These are phyloP conservation scores for Trichosurus vulpecula DNA, from an alignment of 2,797 vertebrate genomes.

Conservation along the genomic window DNA sequence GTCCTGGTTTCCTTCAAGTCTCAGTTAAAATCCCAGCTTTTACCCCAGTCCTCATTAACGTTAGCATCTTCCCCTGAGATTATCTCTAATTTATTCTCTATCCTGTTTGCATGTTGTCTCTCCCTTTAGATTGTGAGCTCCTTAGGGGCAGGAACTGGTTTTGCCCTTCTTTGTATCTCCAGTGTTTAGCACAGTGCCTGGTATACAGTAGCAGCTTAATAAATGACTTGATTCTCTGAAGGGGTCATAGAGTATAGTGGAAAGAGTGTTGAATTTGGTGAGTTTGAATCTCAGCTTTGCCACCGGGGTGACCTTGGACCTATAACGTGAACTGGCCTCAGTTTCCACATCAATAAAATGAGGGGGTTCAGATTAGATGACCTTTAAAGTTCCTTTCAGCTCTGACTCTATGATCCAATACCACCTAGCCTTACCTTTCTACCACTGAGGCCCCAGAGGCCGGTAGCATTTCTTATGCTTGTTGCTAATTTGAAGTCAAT, in stretches of 20 bases:
- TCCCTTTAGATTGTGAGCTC: neutral
- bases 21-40: neutral
- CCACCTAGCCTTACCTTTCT: neutral
- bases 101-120: neutral
- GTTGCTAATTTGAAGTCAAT: slow-evolving; percentile 53
- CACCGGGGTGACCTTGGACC: neutral
- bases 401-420: neutral
- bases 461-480: slow-evolving; percentile 55
- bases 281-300: neutral
- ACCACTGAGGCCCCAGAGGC: slow-evolving; percentile 37
- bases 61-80: neutral
- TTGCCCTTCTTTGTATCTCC: neutral
- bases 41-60: neutral
- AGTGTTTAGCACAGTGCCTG: neutral
- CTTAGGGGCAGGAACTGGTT: neutral
- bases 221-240: slow-evolving; percentile 13
- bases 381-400: neutral
- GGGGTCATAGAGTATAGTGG: neutral
- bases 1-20: neutral
- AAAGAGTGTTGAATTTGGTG: neutral
- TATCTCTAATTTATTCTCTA: neutral
- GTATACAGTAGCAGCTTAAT: neutral
- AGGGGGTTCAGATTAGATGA: neutral
- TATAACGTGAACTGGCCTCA: slow-evolving; percentile 8
- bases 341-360: slow-evolving; percentile 14